Evolutionary conservation across 2,113 vertebrate species (phyloP), one percentile per base, ranked within the genome.

Genomic region (Larimichthys polyactis): DNA sequence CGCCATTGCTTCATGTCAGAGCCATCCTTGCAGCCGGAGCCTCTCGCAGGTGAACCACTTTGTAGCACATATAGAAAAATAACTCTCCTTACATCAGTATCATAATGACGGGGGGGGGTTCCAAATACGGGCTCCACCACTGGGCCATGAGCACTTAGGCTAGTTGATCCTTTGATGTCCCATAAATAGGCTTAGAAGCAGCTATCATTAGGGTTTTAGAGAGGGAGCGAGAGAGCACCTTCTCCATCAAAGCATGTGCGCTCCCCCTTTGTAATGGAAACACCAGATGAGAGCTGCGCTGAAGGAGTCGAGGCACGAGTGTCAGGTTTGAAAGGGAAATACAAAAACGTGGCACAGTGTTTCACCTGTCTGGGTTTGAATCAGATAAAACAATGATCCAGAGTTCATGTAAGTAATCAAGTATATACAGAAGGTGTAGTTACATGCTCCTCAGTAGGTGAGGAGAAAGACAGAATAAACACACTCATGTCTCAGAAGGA

Each of bases 161-260:
- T 83, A 83, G 87, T 90, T 91, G 90, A 92, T 89, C 86, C 90
- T 92, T 94, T 93, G 91, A 93, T 93, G 87, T 90, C 59, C 58
- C 81, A 62, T 81, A 89, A 92, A 93, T 84, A 87, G 87, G 88
- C 69, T 71, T 82, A 71, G 76, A 82, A 85, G 72, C 85, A 89
- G 86, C 87, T 86, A 87, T 92, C 86, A 94, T 93, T 89, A 91
- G 54, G 80, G 70, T 85, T 85, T 73, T 71, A 78, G 86, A 82
- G 87, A 73, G 84, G 68, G 67, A 82, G 83, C 43, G 27, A 58
- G 48, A 80, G 82, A 86, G 84, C 24, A 71, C 63, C 71, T 43
- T 68, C 78, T 57, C 74, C 84, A 90, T 92, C 91, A 93, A 91
- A 94, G 93, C 87, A 29, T 67, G 64, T 4, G 40, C 11, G 40